Conservation (phyloP, 2,113 vertebrate genomes). For the Paracyprichromis sp. region DNA sequence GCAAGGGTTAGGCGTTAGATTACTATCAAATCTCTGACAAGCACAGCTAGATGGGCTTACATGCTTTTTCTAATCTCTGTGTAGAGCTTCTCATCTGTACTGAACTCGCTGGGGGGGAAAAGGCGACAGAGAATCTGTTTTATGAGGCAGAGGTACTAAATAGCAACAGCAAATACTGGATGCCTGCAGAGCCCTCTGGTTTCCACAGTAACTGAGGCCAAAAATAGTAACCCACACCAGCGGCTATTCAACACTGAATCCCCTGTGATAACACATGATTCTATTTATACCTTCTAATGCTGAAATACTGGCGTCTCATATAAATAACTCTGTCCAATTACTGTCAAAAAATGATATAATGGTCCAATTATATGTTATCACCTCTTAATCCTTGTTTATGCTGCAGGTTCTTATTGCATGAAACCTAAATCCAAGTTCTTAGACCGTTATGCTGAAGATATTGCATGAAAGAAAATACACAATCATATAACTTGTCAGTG, state of each 20-base stretch:
- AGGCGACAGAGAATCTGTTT: constrained; percentile 3
- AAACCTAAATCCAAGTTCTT: background rate
- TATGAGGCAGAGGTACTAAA: constrained; percentile 48
- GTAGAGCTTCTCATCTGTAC: background rate
- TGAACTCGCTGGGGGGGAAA: background rate
- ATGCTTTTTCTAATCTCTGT: background rate
- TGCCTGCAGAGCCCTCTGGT: constrained; percentile 61
- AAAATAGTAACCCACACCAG: constrained; percentile 71
- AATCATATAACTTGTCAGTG: background rate
- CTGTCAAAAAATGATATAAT: constrained; percentile 14
- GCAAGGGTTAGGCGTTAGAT: background rate
- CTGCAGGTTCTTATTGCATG: background rate
- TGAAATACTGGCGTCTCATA: background rate
- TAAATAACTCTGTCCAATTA: constrained; percentile 33
- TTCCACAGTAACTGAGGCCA: constrained; percentile 73
- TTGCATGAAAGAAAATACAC: background rate
- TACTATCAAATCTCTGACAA: background rate
- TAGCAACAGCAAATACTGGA: constrained; percentile 49
- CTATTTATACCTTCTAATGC: constrained; percentile 59
- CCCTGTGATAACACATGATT: constrained; percentile 40
- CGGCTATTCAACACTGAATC: constrained; percentile 58
- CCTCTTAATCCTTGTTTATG: background rate
- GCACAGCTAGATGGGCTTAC: background rate
- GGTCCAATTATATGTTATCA: constrained; percentile 20
- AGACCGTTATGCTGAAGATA: background rate